These are phyloP conservation scores for human (Homo sapiens) DNA, from an alignment of 2,113 vertebrate genomes.

Conservation along the genomic window GRCh38 chr13:23343501-23344000, in stretches of 20 bases:
- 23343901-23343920: background rate
- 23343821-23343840: background rate
- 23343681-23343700: no score
- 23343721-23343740: background rate
- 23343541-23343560: no score
- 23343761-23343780: background rate
- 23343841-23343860: background rate
- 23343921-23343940: background rate
- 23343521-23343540: no score
- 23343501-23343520: no score
- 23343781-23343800: background rate
- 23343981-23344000: background rate
- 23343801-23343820: background rate
- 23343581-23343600: no score
- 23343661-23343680: no score
- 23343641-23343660: no score
- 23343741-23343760: background rate
- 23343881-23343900: background rate
- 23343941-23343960: background rate
- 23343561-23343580: no score
- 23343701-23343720: constrained; percentile 19
- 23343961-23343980: background rate
- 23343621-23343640: no score
- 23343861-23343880: background rate
- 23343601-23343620: no score